Evolutionary conservation across 2,888 invertebrate genomes (phyloP).

Genomic region (Deroplatys truncata): DNA sequence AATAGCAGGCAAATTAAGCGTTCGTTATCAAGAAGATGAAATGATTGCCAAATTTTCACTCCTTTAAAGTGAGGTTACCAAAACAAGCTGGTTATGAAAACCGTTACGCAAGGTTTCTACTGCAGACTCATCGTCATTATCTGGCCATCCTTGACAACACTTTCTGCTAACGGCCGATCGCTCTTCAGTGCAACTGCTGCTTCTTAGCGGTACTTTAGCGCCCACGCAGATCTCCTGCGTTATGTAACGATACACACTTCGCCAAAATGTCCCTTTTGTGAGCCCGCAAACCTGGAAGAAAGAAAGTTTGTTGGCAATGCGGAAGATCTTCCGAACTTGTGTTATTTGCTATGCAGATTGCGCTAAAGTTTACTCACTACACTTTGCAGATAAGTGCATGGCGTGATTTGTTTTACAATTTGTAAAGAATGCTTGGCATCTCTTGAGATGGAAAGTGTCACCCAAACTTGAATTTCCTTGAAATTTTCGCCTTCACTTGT

Average conservation of each 20-base stretch:
- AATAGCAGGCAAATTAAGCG: too few species aligned
- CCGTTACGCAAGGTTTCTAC: neutral
- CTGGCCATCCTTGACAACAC: neutral
- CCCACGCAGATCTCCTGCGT: neutral
- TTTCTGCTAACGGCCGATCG: neutral
- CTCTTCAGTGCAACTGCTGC: too few species aligned
- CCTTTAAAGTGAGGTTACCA: neutral
- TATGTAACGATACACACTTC: neutral
- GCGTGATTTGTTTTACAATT: neutral
- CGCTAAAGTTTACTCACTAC: neutral
- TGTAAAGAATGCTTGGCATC: neutral
- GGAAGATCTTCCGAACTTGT: neutral
- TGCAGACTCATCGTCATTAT: neutral
- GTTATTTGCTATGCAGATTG: neutral
- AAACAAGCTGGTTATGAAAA: neutral
- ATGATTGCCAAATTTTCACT: neutral
- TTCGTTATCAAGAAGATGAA: neutral
- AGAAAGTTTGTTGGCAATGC: neutral
- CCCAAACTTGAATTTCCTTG: too few species aligned
- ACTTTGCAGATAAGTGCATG: neutral
- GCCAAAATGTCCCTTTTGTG: neutral
- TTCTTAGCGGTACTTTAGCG: neutral
- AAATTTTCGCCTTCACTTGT: too few species aligned
- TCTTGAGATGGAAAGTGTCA: neutral
- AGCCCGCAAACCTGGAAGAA: neutral